A percentile compares a stretch with the other conserved stretches of the same genome.
Conservation (phyloP, 2,113 vertebrate genomes). For the Zosterops hypoxanthus region DNA sequence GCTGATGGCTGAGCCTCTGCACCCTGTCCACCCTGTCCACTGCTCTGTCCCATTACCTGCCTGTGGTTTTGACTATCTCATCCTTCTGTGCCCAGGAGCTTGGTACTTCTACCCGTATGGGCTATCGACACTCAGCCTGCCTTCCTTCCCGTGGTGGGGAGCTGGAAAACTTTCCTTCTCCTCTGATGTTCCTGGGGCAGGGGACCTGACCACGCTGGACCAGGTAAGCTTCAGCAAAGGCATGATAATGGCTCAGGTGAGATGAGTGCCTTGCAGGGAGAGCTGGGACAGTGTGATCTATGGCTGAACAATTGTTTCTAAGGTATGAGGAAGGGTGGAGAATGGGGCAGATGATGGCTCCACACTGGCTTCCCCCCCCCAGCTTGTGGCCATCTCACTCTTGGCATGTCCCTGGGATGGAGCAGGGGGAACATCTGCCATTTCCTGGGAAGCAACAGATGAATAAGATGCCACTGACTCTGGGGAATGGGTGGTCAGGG, state of each 20-base stretch:
- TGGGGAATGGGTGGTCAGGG: background rate
- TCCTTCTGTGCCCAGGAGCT: slow-evolving; percentile 53
- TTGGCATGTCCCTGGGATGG: background rate
- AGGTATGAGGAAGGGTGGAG: background rate
- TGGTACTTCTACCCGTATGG: slow-evolving; percentile 77
- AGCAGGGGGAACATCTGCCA: background rate
- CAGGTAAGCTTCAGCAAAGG: slow-evolving; percentile 53
- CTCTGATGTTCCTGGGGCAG: background rate
- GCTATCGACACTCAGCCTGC: slow-evolving; percentile 40
- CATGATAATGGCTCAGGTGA: fast-evolving
- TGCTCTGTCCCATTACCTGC: fast-evolving
- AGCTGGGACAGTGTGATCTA: fast-evolving
- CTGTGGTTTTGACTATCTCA: background rate
- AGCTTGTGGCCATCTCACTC: background rate
- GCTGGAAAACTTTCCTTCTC: slow-evolving; percentile 16
- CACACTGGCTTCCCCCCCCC: fast-evolving
- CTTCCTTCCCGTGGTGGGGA: slow-evolving; percentile 69
- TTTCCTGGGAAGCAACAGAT: background rate
- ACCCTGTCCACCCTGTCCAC: background rate
- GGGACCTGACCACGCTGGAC: slow-evolving; percentile 13
- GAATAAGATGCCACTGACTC: background rate
- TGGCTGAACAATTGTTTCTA: background rate
- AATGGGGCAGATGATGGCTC: background rate
- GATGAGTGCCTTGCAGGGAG: background rate
- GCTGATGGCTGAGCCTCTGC: background rate